These are phyloP conservation scores for Conus ventricosus DNA, from an alignment of 1,140 invertebrate genomes.

Conservation along the genomic window DNA sequence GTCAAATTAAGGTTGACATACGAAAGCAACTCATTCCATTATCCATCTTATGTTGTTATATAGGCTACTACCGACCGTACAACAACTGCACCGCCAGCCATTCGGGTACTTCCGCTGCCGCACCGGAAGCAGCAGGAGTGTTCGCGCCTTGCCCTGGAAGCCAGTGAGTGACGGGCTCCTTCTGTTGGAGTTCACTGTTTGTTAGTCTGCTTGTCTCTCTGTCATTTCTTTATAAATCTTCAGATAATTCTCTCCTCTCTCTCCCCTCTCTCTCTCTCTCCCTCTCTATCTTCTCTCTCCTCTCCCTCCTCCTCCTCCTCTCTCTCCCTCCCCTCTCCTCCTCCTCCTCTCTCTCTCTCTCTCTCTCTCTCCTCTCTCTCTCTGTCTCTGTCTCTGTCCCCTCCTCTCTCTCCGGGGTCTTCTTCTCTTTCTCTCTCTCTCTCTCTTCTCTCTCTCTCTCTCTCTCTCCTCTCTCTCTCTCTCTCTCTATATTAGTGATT, in stretches of 20 bases:
- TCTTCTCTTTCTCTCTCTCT: too few species aligned
- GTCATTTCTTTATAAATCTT: neutral
- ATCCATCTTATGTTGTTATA: neutral
- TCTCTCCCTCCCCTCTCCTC: too few species aligned
- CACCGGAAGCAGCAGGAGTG: slow-evolving; percentile 98
- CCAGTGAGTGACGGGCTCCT: slow-evolving; percentile 83
- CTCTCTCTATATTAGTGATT: too few species aligned
- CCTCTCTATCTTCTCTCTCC: neutral
- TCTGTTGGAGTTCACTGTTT: neutral
- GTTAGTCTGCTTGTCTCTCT: neutral
- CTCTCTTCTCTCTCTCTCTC: too few species aligned
- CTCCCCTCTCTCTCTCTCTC: neutral
- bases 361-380: too few species aligned
- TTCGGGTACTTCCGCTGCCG: slow-evolving; percentile 98
- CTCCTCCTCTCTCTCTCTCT: too few species aligned
- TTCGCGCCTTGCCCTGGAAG: slow-evolving; percentile 97
- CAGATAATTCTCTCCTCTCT: neutral
- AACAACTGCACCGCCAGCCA: slow-evolving; percentile 99
- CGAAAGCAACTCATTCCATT: neutral
- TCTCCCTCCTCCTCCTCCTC: neutral
- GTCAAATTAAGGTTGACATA: neutral
- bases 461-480: too few species aligned
- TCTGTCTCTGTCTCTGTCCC: too few species aligned
- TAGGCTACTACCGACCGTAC: slow-evolving; percentile 98
- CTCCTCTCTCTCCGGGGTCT: too few species aligned